Evolutionary conservation across 2,888 invertebrate genomes (phyloP).

Genomic region (Spilarctia lutea): DNA sequence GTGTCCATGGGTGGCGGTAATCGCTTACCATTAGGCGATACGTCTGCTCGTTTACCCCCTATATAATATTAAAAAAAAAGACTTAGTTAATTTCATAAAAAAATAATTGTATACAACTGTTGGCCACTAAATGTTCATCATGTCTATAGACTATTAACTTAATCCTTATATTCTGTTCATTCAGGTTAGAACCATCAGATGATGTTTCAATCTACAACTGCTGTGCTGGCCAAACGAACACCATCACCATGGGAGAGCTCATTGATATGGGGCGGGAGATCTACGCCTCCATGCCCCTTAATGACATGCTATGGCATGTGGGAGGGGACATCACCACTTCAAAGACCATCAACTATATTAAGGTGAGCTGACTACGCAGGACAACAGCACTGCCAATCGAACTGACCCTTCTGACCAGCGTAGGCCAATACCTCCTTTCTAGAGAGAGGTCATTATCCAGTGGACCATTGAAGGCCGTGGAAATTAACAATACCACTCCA

Average conservation of each 20-base stretch:
- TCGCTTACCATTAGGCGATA: no score
- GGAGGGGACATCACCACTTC: conserved; percentile 87
- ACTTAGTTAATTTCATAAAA: no score
- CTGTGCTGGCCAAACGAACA: conserved; percentile 72
- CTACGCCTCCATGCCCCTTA: conserved; percentile 87
- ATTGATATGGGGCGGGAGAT: conserved; percentile 84
- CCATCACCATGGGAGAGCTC: conserved; percentile 89
- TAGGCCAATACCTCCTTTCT: no score
- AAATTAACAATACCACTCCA: no score
- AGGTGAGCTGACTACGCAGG: conserved; percentile 62
- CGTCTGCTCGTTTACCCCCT: no score
- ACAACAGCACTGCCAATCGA: no score
- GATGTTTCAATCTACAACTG: conserved; percentile 23
- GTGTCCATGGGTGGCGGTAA: no score
- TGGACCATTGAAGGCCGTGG: no score
- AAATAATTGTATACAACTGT: background rate
- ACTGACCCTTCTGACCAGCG: no score
- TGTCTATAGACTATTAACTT: background rate
- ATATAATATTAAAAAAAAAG: no score
- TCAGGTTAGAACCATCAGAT: conserved; percentile 17
- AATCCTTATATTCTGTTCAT: background rate
- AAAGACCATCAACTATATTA: conserved; percentile 88
- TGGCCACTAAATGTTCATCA: background rate
- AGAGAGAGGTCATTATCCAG: no score
- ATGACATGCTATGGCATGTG: conserved; percentile 90